These are phyloP conservation scores for Bufo bufo DNA, from an alignment of 2,113 vertebrate species.

Conservation along the genomic window DNA sequence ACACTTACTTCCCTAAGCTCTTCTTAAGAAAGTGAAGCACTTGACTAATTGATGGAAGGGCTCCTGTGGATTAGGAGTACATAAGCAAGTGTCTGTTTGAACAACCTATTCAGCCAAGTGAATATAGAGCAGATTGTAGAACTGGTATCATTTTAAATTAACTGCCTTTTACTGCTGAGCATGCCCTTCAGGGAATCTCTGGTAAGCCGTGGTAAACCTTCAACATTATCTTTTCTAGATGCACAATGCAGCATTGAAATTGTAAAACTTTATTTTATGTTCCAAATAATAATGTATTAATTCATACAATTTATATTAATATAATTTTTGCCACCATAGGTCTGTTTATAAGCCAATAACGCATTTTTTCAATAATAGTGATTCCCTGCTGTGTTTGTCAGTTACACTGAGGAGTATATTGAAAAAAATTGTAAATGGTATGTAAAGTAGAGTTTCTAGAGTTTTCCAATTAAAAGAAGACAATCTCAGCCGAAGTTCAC, in stretches of 20 bases:
- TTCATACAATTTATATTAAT: no score
- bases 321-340: no score
- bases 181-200: background rate
- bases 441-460: no score
- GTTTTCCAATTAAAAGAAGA: no score
- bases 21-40: constrained; percentile 17
- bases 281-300: no score
- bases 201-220: no score
- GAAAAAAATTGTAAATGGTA: no score
- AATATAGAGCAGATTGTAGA: constrained; percentile 26
- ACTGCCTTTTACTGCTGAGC: constrained; percentile 17
- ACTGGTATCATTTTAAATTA: constrained; percentile 26
- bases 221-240: background rate
- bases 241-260: background rate
- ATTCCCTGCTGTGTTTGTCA: no score
- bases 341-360: no score
- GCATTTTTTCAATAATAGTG: no score
- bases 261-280: background rate
- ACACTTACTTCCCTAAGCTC: constrained; percentile 22
- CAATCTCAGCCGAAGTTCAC: no score
- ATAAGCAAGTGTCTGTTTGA: constrained; percentile 34
- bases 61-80: constrained; percentile 31
- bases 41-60: constrained; percentile 45
- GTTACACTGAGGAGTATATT: no score
- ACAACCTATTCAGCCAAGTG: constrained; percentile 26